Evolutionary conservation across 2,113 vertebrate genomes (phyloP), one percentile per base, ranked within the genome.

Genomic region (Cyprinus carpio): DNA sequence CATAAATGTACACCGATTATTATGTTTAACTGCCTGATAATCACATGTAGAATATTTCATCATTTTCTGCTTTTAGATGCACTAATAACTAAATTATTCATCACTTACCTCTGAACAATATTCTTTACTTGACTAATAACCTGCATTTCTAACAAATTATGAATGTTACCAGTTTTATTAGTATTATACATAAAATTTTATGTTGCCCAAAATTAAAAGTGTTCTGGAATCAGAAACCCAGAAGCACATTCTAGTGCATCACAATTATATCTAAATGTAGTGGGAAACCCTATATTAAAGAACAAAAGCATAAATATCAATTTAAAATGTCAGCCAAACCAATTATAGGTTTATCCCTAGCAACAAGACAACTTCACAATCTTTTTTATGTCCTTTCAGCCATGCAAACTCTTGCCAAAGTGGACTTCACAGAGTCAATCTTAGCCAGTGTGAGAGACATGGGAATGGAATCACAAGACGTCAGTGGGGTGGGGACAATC

Each of bases 371-470:
- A 37, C 71, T 49, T 46, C 5, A 46, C 16, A 67, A 75, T 64
- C 64, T 51, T 81, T 84, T 74, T 72, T 82, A n/a, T 67, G n/a
- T 75, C 84, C 65, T 80, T 87, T 64, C 62, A 87, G 74, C 31
- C 72, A 4, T 25, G 9, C 37, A 86, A 31, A 29, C 69, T 58
- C 15, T 6, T 10, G 88, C 79, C 88, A 71, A 75, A 85, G 69
- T 18, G 49, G 75, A 87, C 71, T 69, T 77, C 75, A 84, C 58
- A n/a, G 40, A 40, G 40, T 40, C 40, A 40, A 8, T 8, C 40
- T 60, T 62, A 75, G 75, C 69, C 2, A 86, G 60, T 43, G 4
- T 51, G 13, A 75, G 31, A 84, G 5, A 29, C 69, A 81, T 82
- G 86, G 75, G 84, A 84, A 81, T 86, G 69, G 27, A 54, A 20